Evolutionary conservation across 2,888 invertebrate species (phyloP).

Genomic region (Lithodes maja): DNA sequence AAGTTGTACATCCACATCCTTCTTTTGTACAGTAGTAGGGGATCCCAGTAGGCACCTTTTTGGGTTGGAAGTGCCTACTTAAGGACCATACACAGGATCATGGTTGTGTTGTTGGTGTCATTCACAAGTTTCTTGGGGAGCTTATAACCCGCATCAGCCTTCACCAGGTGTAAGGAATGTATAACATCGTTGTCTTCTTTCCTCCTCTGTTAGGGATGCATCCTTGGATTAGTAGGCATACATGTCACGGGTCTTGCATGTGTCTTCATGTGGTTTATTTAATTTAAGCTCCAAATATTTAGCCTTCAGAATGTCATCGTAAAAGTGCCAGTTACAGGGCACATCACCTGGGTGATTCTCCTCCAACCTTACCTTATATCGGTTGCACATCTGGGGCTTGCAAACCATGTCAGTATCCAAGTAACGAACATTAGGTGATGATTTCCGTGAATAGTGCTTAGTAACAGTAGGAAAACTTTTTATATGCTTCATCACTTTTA

Average conservation of each 20-base stretch:
- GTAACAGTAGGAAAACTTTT: constrained; percentile 17
- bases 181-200: not conserved
- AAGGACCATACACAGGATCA: constrained; percentile 10
- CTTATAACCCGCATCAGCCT: not conserved
- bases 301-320: constrained; percentile 3
- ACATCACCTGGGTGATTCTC: constrained; percentile 9
- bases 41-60: not conserved
- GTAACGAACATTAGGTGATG: not conserved
- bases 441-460: constrained; percentile 9
- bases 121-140: not conserved
- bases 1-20: constrained; percentile 15
- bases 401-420: not conserved
- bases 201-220: not conserved
- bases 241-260: not conserved
- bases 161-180: not conserved
- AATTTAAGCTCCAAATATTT: not conserved
- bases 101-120: not conserved
- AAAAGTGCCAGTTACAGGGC: not conserved
- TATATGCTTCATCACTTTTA: not conserved
- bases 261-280: constrained; percentile 5
- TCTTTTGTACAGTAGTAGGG: not conserved
- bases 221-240: not conserved
- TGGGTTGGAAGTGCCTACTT: not conserved
- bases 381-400: not conserved
- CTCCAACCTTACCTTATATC: not conserved